Base-by-base conservation (phyloP, 2,113 vertebrate genomes). In the Bubo blakistoni region DNA sequence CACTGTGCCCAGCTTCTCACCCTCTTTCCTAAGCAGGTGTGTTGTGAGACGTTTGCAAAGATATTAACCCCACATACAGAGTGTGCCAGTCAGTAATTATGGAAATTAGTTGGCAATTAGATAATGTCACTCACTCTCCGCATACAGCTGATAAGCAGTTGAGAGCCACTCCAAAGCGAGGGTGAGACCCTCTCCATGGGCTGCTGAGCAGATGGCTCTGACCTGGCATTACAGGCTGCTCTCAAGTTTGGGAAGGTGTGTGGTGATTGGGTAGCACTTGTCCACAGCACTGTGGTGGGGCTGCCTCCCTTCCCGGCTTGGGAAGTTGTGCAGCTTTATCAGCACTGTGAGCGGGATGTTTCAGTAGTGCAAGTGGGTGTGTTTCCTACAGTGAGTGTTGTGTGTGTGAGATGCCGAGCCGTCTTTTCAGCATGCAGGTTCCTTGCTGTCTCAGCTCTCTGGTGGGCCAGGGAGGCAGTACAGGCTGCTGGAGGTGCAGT, bases 51-150 rank as follows among this genome's bases (percentile, higher is more conserved):
- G 13, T 96, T 97, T 97, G 82, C 97, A 95, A 88, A 96, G 95
- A 95, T 95, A 94, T 96, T 97, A 97, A 95, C 95, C 97, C 94
- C 5, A 71, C 71, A 63, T 94, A 92, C 95, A 97, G 91, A 96
- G 90, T 81, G 69, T 97, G 95, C 96, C 57, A 32, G 96, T 96
- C 49, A 65, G 97, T 97, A 97, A 98, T 98, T 98, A 98, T 98
- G 97, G 80, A 98, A 97, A 98, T 98, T 79, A 98, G 89, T 24
- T 97, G 94, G 96, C 97, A 98, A 98, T 98, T 98, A 98, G 98
- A 95, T 97, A 97, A 97, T 97, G 98, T 96, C 97, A 98, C 69
- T 97, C 96, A 97, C 58, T 97, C 38, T 96, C 92, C 3, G 3
- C 54, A 91, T 95, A 96, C 74, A 96, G 82, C 89, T 93, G 97